Percentiles rank a stretch among this genome's conserved stretches.
These are phyloP conservation scores for Nyctibius bracteatus DNA, from an alignment of 2,113 vertebrate species.

Conservation along the genomic window DNA sequence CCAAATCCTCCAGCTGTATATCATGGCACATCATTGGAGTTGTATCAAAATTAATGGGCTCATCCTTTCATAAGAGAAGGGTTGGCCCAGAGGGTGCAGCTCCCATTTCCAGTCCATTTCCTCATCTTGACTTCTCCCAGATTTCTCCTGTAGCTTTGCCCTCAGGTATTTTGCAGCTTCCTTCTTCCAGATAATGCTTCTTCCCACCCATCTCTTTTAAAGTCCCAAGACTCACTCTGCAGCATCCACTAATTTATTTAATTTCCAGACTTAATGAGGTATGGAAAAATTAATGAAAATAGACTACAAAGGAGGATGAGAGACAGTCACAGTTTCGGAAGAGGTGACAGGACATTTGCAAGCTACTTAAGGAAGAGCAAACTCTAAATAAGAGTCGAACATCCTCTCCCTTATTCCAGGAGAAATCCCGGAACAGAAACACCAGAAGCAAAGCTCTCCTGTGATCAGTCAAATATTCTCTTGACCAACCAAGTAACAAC, in stretches of 20 bases:
- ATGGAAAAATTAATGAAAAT: not conserved
- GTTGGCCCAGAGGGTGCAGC: not conserved
- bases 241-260: not conserved
- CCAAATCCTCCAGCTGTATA: not conserved
- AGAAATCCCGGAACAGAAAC: not conserved
- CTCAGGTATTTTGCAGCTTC: not conserved
- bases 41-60: not conserved
- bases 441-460: not conserved
- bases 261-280: not conserved
- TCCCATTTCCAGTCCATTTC: not conserved
- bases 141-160: not conserved
- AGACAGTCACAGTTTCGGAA: not conserved
- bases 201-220: slow-evolving; percentile 24
- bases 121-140: not conserved
- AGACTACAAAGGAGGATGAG: not conserved
- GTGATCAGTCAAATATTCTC: rapidly evolving
- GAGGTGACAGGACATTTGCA: not conserved
- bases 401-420: not conserved
- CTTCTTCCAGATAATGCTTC: not conserved
- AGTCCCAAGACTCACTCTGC: not conserved
- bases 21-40: rapidly evolving
- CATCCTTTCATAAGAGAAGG: rapidly evolving
- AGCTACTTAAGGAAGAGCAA: not conserved
- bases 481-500: not conserved
- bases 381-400: not conserved